These are phyloP conservation scores for cattle (Bos taurus) DNA, from an alignment of 2,113 vertebrate species.

Conservation along the genomic window ARS-UCD2.0 NC_037342.1:47442001-47442500, in stretches of 20 bases:
- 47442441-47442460: background rate
- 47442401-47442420: background rate
- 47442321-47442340: background rate
- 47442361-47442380: background rate
- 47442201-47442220: background rate
- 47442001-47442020: background rate
- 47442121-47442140: background rate
- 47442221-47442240: background rate
- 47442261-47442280: background rate
- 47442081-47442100: background rate
- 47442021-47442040: background rate
- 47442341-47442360: background rate
- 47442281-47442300: background rate
- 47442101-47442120: background rate
- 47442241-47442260: background rate
- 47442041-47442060: background rate
- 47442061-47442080: background rate
- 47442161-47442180: background rate
- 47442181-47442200: background rate
- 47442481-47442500: background rate
- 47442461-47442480: background rate
- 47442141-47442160: background rate
- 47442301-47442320: background rate
- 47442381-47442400: background rate
- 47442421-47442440: background rate